Conservation (phyloP, 1,140 invertebrate species). For the Aethina tumida region DNA sequence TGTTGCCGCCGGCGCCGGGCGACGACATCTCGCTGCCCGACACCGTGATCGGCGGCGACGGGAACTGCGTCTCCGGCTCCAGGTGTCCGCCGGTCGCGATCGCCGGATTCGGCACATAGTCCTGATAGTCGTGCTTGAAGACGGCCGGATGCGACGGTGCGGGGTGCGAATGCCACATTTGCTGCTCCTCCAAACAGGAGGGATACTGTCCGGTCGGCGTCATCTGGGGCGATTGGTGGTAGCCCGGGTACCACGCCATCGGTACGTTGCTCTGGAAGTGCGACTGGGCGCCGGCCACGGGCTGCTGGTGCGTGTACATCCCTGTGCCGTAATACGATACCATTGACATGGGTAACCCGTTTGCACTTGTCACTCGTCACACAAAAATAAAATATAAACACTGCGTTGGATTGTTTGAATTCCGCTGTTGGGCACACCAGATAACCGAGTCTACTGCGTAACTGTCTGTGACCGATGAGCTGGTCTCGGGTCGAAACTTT, state of each 20-base stretch:
- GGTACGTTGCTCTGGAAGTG: conserved; percentile 20
- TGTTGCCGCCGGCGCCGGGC: conserved; percentile 44
- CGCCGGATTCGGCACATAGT: conserved; percentile 26
- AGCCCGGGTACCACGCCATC: conserved; percentile 30
- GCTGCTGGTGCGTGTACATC: conserved; percentile 47
- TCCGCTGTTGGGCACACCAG: too few species aligned
- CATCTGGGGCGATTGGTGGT: conserved; percentile 21
- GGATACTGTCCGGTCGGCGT: conserved; percentile 16
- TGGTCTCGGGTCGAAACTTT: too few species aligned
- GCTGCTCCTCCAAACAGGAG: conserved; percentile 28
- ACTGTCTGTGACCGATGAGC: too few species aligned
- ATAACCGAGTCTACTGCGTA: too few species aligned
- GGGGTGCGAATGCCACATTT: conserved; percentile 27
- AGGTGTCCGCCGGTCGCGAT: conserved; percentile 12
- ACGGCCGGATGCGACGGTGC: conserved; percentile 21
- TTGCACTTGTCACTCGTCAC: too few species aligned
- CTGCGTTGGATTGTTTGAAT: too few species aligned
- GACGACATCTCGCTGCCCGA: conserved; percentile 57
- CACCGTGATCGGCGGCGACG: conserved; percentile 51
- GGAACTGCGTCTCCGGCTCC: conserved; percentile 30
- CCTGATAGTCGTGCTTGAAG: conserved; percentile 32
- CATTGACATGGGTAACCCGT: conserved; percentile 37
- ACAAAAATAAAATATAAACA: too few species aligned
- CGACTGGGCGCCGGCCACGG: conserved; percentile 19
- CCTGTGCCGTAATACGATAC: conserved; percentile 48